A percentile compares a stretch with the other conserved stretches of the same genome.
These are phyloP conservation scores for Pararge aegeria DNA, from an alignment of 1,140 invertebrate species.

Conservation along the genomic window DNA sequence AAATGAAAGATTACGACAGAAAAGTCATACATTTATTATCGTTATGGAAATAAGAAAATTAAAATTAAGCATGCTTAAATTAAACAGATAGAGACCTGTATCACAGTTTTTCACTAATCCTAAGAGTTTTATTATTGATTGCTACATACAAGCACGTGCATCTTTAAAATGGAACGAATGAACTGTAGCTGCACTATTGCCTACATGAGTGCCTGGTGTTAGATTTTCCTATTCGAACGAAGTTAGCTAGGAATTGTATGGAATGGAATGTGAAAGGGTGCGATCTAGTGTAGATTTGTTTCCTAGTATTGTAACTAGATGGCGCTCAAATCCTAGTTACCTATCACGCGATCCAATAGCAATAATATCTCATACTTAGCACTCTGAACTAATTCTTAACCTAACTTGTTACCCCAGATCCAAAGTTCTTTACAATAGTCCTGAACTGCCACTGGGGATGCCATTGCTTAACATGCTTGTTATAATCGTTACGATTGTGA, in stretches of 20 bases:
- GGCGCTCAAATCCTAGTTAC: too few species aligned
- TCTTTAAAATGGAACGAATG: too few species aligned
- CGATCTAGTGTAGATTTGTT: too few species aligned
- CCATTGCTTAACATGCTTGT: conserved; percentile 71
- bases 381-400: too few species aligned
- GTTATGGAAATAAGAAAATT: not conserved
- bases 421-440: conserved; percentile 50
- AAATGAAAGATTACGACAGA: not conserved
- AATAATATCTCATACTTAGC: too few species aligned
- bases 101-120: not conserved
- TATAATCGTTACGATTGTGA: conserved; percentile 63
- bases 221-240: not conserved
- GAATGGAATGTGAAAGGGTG: too few species aligned
- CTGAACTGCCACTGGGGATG: conserved; percentile 67
- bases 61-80: not conserved
- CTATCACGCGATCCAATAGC: too few species aligned
- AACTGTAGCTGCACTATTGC: too few species aligned
- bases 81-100: not conserved
- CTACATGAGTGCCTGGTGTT: too few species aligned
- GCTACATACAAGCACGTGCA: too few species aligned
- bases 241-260: too few species aligned
- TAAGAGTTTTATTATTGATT: not conserved
- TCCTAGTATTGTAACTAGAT: too few species aligned
- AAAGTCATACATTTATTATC: not conserved
- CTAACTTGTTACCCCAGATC: conserved; percentile 29